Percentiles rank a stretch among this genome's conserved stretches.
Conservation (phyloP, 2,113 vertebrate genomes). For the Gavia stellata region DNA sequence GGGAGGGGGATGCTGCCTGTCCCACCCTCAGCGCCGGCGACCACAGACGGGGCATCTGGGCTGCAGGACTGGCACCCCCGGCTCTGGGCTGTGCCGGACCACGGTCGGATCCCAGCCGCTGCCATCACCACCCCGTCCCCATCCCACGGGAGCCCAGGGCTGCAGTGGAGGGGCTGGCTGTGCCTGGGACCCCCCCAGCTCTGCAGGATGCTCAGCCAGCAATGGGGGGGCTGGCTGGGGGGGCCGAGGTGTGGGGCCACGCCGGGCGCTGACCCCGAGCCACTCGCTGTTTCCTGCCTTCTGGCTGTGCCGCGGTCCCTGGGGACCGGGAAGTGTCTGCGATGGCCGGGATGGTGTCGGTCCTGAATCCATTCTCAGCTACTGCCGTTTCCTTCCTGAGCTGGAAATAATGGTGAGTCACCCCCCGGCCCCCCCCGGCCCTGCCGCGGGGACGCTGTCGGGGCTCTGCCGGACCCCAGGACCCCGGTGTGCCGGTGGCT, state of each 20-base stretch:
- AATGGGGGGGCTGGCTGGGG: background rate
- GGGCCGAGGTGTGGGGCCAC: background rate
- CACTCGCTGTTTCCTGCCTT: background rate
- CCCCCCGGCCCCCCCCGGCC: background rate
- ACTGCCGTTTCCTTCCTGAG: constrained; percentile 47
- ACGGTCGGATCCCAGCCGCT: fast-evolving
- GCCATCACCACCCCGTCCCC: background rate
- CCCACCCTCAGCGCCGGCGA: fast-evolving
- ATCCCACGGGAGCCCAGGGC: fast-evolving
- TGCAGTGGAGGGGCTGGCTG: background rate
- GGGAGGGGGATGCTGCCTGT: no score
- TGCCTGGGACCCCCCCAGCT: background rate
- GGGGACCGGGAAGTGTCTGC: constrained; percentile 14
- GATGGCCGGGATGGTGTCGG: background rate
- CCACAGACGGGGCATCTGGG: background rate
- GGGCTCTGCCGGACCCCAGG: background rate
- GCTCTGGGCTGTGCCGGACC: background rate
- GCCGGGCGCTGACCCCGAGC: background rate
- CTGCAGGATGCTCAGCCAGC: background rate
- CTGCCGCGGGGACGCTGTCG: background rate
- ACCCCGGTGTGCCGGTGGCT: fast-evolving
- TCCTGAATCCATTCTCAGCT: constrained; percentile 13
- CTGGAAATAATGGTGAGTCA: constrained; percentile 38
- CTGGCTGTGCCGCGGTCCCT: background rate
- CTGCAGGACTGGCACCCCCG: background rate